Percentiles rank a stretch among this genome's conserved stretches.
Evolutionary conservation across 2,888 invertebrate species (phyloP).

Genomic region (Cistogaster globosa): DNA sequence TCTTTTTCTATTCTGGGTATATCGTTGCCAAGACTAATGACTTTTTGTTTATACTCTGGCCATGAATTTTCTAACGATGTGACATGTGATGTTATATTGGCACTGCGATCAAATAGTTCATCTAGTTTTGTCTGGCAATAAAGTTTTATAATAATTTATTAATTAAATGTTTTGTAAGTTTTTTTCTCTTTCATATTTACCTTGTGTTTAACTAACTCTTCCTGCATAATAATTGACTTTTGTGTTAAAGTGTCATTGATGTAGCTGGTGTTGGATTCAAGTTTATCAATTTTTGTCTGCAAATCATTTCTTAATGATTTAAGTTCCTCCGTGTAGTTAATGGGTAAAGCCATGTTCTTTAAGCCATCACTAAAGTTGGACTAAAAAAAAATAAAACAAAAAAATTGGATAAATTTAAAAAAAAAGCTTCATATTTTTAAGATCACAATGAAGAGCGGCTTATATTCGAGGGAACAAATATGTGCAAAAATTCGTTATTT

Average conservation of each 20-base stretch:
- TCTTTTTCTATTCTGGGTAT: slow-evolving; percentile 77
- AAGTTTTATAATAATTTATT: neutral
- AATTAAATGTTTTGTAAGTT: neutral
- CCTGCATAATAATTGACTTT: slow-evolving; percentile 77
- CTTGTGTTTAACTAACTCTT: slow-evolving; percentile 78
- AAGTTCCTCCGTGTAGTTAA: slow-evolving; percentile 76
- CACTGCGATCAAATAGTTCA: slow-evolving; percentile 79
- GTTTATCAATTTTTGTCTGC: slow-evolving; percentile 74
- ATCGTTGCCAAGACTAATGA: slow-evolving; percentile 76
- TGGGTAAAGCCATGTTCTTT: slow-evolving; percentile 71
- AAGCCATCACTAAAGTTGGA: slow-evolving; percentile 75
- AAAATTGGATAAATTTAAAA: neutral
- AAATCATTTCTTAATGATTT: slow-evolving; percentile 74
- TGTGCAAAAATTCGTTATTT: too few relatives aligned
- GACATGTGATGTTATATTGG: slow-evolving; percentile 81
- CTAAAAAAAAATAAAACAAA: slow-evolving; percentile 69
- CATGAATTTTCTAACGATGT: slow-evolving; percentile 80
- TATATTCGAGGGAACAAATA: too few relatives aligned
- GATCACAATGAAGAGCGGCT: too few relatives aligned
- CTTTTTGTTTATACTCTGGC: slow-evolving; percentile 79
- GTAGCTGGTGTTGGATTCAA: slow-evolving; percentile 76
- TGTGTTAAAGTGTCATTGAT: slow-evolving; percentile 80
- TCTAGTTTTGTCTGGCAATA: slow-evolving; percentile 77
- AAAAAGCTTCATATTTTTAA: neutral
- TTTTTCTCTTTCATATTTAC: slow-evolving; percentile 69